A percentile compares a stretch with the other conserved stretches of the same genome.
phyloP scores from a whole-genome alignment of 2,797 vertebrate genomes.

The Acanthurus tractus region DNA sequence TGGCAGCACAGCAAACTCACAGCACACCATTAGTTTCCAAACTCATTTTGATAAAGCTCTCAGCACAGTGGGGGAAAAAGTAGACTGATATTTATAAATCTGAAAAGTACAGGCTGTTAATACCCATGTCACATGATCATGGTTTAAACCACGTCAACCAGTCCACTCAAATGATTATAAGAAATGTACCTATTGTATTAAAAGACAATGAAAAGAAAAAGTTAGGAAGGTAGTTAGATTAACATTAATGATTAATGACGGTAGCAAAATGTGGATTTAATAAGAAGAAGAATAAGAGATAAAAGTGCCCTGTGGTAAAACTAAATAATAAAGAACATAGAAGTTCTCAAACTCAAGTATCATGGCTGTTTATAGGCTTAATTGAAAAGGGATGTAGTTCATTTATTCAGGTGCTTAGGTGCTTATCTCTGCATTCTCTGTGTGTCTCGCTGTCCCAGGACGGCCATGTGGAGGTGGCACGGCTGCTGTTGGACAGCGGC shows the following conservation, averaged over 20 bases:
- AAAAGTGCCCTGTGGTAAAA: neutral
- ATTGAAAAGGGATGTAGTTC: neutral
- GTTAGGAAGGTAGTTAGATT: neutral
- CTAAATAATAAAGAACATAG: neutral
- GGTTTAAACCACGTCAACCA: neutral
- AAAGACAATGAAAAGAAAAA: too few species aligned
- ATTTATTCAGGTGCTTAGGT: slow-evolving; percentile 85
- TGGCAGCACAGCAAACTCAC: neutral
- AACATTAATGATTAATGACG: neutral
- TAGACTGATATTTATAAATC: too few species aligned
- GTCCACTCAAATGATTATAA: neutral
- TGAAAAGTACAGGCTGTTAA: too few species aligned
- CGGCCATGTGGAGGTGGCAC: slow-evolving; percentile 98
- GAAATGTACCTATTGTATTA: too few species aligned
- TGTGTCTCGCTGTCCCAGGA: slow-evolving; percentile 91
- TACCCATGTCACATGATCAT: neutral
- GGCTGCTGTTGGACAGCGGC: slow-evolving; percentile 97
- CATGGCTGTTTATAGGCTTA: neutral
- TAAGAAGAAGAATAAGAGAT: neutral
- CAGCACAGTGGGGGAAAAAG: too few species aligned
- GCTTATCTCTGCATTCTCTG: slow-evolving; percentile 85
- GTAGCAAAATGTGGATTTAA: neutral
- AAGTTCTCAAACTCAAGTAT: neutral
- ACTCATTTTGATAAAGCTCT: neutral
- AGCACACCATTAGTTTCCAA: too few species aligned